Evolutionary conservation across 23 tunicate species (phyloP), one percentile per base, ranked within the genome.

Genomic region (Trididemnum miniatum): DNA sequence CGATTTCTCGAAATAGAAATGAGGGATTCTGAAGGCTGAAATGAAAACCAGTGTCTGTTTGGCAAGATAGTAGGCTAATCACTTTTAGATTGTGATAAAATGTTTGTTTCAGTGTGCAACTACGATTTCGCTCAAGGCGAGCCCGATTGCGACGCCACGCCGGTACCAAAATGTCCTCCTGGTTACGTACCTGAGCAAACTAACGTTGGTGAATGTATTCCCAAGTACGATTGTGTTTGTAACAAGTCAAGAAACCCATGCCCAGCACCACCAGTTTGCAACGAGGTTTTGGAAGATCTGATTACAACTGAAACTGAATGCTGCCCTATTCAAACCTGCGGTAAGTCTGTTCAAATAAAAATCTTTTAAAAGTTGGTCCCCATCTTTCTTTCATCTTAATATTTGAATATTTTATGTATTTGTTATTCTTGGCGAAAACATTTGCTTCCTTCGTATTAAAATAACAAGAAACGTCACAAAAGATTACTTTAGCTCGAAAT

Each of bases 31-130:
- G n/a, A n/a, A n/a, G n/a, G n/a, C n/a, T n/a, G n/a, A n/a, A n/a
- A n/a, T n/a, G n/a, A n/a, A n/a, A n/a, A n/a, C n/a, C n/a, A n/a
- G n/a, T n/a, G n/a, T n/a, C n/a, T n/a, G n/a, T n/a, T n/a, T n/a
- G n/a, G n/a, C n/a, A n/a, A n/a, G n/a, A n/a, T n/a, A n/a, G n/a
- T n/a, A n/a, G n/a, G n/a, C n/a, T n/a, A n/a, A n/a, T n/a, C n/a
- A n/a, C n/a, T n/a, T n/a, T n/a, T n/a, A n/a, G n/a, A n/a, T n/a
- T n/a, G n/a, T n/a, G n/a, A n/a, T n/a, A n/a, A n/a, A n/a, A n/a
- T n/a, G n/a, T n/a, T n/a, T n/a, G n/a, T n/a, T 74, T 28, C 80
- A 93, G 98, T 80, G 28, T 93, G 98, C 84, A 84, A 93, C 76
- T 93, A 93, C 84, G 86, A 80, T 31, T 80, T 88, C 37, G 89